phyloP scores from a whole-genome alignment of 2,888 invertebrate species.

The Pemphredon lugubris region DNA sequence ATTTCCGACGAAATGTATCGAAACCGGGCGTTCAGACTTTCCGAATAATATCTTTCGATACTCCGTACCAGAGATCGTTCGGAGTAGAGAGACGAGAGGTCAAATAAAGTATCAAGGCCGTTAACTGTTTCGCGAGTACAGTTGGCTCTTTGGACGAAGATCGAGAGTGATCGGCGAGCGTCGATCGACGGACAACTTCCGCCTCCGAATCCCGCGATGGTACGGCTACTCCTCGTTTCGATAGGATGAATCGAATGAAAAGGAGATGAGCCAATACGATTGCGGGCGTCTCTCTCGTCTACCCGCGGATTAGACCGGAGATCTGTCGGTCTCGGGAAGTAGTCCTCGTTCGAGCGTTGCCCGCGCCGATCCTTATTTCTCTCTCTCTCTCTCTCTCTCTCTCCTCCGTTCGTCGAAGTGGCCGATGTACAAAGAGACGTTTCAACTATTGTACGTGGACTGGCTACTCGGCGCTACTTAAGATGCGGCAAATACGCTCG shows the following conservation, averaged over 20 bases:
- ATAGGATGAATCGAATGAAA: constrained; percentile 67
- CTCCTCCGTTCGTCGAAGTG: constrained; percentile 1
- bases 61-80: too few relatives aligned
- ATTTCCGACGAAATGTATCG: not conserved
- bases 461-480: not conserved
- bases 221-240: constrained; percentile 61
- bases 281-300: constrained; percentile 65
- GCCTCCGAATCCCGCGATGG: constrained; percentile 22
- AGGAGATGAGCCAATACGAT: constrained; percentile 70
- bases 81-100: too few relatives aligned
- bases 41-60: too few relatives aligned
- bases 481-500: not conserved
- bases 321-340: constrained; percentile 7
- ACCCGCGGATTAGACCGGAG: constrained; percentile 60
- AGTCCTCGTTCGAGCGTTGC: constrained; percentile 2
- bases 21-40: too few relatives aligned
- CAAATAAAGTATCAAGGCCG: too few relatives aligned
- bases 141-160: constrained; percentile 11
- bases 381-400: not conserved
- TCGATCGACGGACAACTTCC: constrained; percentile 42
- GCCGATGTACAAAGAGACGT: constrained; percentile 9
- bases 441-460: constrained; percentile 11
- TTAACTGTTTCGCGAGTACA: not conserved
- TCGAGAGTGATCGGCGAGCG: constrained; percentile 18
- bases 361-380: not conserved